Evolutionary conservation across 2,113 vertebrate genomes (phyloP).

Genomic region (Sylvicapra grimmia): DNA sequence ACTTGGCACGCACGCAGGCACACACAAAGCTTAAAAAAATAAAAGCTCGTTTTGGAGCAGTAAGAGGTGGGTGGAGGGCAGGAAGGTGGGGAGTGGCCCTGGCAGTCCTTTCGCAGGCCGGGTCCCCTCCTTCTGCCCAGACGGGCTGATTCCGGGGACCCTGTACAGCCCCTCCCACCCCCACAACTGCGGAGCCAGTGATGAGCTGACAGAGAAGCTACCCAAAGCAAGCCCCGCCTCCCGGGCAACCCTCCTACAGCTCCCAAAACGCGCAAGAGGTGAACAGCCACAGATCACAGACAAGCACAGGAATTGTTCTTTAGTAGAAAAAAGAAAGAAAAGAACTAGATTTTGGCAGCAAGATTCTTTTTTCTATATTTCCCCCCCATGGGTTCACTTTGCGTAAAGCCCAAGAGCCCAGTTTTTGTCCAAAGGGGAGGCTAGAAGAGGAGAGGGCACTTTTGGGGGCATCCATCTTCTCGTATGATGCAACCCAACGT

Average conservation of each 20-base stretch:
- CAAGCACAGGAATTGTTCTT: background rate
- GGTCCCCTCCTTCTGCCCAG: rapidly evolving
- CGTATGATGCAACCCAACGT: background rate
- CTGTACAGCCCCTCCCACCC: background rate
- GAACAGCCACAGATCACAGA: background rate
- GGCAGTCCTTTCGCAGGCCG: rapidly evolving
- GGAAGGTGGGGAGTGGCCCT: rapidly evolving
- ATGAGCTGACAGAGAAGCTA: background rate
- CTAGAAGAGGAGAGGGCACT: background rate
- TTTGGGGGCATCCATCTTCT: background rate
- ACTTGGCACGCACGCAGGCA: rapidly evolving
- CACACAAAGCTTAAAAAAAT: background rate
- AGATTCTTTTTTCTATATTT: background rate
- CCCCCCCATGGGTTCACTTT: background rate
- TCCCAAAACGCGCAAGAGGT: constrained; percentile 14
- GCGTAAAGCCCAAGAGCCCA: background rate
- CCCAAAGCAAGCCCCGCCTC: constrained; percentile 15
- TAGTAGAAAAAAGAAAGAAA: background rate
- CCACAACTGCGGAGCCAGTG: background rate
- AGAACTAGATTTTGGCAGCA: constrained; percentile 31
- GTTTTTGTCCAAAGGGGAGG: background rate
- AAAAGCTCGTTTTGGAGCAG: background rate
- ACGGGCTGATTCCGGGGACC: rapidly evolving
- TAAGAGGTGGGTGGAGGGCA: background rate
- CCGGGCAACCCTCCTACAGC: background rate